Evolutionary conservation across 2,888 invertebrate species (phyloP), one percentile per base, ranked within the genome.

Genomic region (Lasioglossum leucozonium): DNA sequence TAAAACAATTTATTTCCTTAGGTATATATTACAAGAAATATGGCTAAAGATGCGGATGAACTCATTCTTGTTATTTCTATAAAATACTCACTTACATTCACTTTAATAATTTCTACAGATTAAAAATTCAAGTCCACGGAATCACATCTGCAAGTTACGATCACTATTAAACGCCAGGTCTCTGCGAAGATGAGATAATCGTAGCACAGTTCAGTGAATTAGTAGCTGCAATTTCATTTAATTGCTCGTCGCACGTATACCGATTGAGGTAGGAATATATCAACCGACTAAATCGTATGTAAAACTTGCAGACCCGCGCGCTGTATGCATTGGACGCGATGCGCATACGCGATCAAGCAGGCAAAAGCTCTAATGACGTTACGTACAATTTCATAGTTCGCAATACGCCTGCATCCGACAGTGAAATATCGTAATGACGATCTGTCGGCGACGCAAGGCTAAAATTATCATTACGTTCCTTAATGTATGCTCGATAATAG

Each of bases 401-500:
- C 11, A 51, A 77, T 72, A 75, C 37, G 72, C 67, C 47, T 86
- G 85, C 62, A 67, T 80, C 72, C 67, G 89, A 84, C 87, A 86
- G 40, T 89, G 89, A 89, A 84, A 84, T 78, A 84, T 69, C 47
- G 62, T 40, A 42, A 22, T 55, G 65, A 69, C 78, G 40, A 79
- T 13, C 37, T 79, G 79, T 76, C 79, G 22, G 5, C 47, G 81
- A 81, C 82, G 74, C 81, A 34, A 58, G 51, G 67, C 37, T 80
- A 47, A 73, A n/a, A 42, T 58, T 77, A 55, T 34, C 72, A 77
- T 76, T 77, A 40, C n/a, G 42, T 67, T 65, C 76, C 55, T 65
- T 44, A 13, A 62, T 34, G 30, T 65, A 83, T 67, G 37, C 34
- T 37, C 67, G 22, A 18, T 37, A 62, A 11, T 67, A 40, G 22